Base-by-base conservation (phyloP, 1,140 invertebrate genomes). In the Heliconius hermathena region DNA sequence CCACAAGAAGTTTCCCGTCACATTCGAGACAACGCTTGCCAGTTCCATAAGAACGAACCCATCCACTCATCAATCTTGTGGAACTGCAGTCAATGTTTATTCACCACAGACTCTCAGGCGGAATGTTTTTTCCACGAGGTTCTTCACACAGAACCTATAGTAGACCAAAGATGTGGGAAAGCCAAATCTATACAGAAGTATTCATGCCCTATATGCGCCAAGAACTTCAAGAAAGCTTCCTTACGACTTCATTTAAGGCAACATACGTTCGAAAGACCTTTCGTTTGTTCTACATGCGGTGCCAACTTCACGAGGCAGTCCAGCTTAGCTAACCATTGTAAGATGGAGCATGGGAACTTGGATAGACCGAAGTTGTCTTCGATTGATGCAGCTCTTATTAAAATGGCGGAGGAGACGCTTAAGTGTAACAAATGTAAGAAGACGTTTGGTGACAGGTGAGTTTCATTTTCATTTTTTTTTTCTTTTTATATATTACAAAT, bases 261-360 rank as follows among this genome's bases (percentile, higher is more conserved):
- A 41, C 97, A 97, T 85, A 98, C 97, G 0, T 96, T 97, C 26
- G 98, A 99, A 87, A 96, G 97, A 81, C 97, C 97, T 0, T 98
- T 96, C 81, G 87, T 95, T 26, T 98, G 97, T 80, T 78, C 86
- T 0, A 91, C 93, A 1, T 98, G 97, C 86, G 86, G 85, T 0
- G 88, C 94, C 1, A 95, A 96, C 54, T 99, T 98, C 88, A 96
- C 95, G 0, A 94, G 96, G 22, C 95, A 96, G 81, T 95, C 95
- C 38, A 96, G 96, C 82, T 91, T 97, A 41, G 89, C 95, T 38
- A 95, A 95, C 74, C 96, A 97, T 84, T 84, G 94, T 4, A 95
- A 92, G 76, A 94, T 84, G 20, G 90, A 92, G 52, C 96, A 96
- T 74, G 73, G 76, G 38, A 46, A 41, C 3, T n/a, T 74, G 16